Evolutionary conservation across 1,140 invertebrate species (phyloP).

Genomic region (Cotesia vestalis): DNA sequence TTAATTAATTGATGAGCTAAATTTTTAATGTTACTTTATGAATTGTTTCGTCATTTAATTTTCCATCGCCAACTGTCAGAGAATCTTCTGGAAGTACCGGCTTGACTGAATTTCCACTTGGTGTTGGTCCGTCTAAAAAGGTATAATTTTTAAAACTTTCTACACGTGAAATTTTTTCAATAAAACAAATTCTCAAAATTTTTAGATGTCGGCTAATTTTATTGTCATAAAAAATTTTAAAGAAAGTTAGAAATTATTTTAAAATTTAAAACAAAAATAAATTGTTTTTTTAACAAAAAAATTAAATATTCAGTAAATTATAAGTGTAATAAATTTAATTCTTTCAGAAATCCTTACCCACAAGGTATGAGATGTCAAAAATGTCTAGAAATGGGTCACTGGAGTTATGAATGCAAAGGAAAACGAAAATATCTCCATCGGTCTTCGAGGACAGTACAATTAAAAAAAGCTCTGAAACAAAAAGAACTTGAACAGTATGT

Average conservation of each 20-base stretch:
- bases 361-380: slow-evolving; percentile 86
- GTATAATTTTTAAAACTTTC: slow-evolving; percentile 37
- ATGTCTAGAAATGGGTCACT: slow-evolving; percentile 89
- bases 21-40: slow-evolving; percentile 17
- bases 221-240: too few relatives aligned
- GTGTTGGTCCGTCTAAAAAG: slow-evolving; percentile 63
- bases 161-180: too few relatives aligned
- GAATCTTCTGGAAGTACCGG: slow-evolving; percentile 46
- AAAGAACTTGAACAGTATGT: slow-evolving; percentile 55
- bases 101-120: slow-evolving; percentile 32
- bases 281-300: too few relatives aligned
- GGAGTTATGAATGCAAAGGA: slow-evolving; percentile 92
- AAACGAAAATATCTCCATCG: slow-evolving; percentile 88
- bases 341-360: slow-evolving; percentile 67
- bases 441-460: slow-evolving; percentile 79
- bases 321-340: slow-evolving; percentile 25
- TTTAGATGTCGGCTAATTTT: too few relatives aligned
- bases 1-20: neutral
- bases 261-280: too few relatives aligned
- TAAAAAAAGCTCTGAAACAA: slow-evolving; percentile 78
- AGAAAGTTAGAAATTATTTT: too few relatives aligned
- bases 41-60: slow-evolving; percentile 51
- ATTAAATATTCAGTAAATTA: too few relatives aligned
- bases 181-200: too few relatives aligned
- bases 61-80: slow-evolving; percentile 45